These are phyloP conservation scores for Choloepus didactylus DNA, from an alignment of 2,797 vertebrate genomes.

Conservation along the genomic window DNA sequence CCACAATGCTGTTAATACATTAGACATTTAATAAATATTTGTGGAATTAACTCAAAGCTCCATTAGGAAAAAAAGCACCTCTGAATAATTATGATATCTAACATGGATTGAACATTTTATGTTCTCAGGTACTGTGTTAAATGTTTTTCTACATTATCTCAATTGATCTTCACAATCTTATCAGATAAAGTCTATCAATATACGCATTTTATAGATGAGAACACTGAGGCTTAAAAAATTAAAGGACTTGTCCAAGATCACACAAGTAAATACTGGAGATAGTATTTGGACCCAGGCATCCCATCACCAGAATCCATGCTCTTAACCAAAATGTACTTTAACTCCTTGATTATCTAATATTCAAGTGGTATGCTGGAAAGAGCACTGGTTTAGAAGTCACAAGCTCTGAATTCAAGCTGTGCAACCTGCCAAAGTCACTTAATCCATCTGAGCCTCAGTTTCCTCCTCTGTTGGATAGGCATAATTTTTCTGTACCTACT, in stretches of 20 bases:
- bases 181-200: not conserved
- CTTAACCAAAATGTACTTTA: not conserved
- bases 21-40: constrained; percentile 33
- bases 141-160: constrained; percentile 5
- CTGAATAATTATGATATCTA: not conserved
- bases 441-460: not conserved
- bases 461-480: not conserved
- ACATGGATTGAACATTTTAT: not conserved
- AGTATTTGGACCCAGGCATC: not conserved
- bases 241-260: not conserved
- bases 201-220: not conserved
- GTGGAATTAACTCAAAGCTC: constrained; percentile 2
- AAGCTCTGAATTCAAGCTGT: not conserved
- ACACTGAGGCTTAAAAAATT: constrained; percentile 45
- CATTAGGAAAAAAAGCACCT: not conserved
- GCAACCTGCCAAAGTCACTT: not conserved
- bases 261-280: not conserved
- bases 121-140: not conserved
- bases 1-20: not conserved
- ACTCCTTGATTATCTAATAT: not conserved
- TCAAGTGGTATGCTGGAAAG: not conserved
- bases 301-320: not conserved
- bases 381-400: not conserved
- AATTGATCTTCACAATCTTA: not conserved
- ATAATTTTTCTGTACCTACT: not conserved